phyloP scores from a whole-genome alignment of 2,113 vertebrate species.

The Melospiza georgiana region DNA sequence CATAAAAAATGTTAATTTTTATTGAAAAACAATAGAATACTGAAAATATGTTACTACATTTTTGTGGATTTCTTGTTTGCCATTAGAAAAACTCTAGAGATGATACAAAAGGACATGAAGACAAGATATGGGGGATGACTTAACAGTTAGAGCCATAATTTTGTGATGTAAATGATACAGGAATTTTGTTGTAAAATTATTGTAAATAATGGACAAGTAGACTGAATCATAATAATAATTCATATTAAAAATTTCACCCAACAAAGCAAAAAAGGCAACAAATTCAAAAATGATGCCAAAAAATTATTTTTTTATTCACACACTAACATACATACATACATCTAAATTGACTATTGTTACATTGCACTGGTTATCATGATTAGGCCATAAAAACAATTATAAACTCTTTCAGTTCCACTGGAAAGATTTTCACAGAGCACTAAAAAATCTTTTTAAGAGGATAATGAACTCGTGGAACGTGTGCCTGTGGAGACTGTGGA shows the following conservation, averaged over 20 bases:
- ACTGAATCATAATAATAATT: neutral
- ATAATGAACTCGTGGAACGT: neutral
- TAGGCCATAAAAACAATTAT: neutral
- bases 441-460: neutral
- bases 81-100: neutral
- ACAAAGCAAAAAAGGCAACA: neutral
- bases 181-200: neutral
- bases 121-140: neutral
- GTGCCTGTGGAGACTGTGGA: neutral
- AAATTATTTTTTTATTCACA: neutral
- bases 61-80: neutral
- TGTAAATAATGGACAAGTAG: neutral
- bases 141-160: neutral
- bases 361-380: neutral
- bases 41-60: neutral
- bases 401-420: neutral
- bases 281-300: neutral
- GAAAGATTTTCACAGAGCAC: neutral
- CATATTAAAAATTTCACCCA: neutral
- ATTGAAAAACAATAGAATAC: neutral
- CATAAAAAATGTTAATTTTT: neutral
- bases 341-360: neutral
- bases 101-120: neutral
- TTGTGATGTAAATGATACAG: neutral
- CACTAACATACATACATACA: no score